These are phyloP conservation scores for Panopea generosa DNA, from an alignment of 2,888 invertebrate species.

Conservation along the genomic window DNA sequence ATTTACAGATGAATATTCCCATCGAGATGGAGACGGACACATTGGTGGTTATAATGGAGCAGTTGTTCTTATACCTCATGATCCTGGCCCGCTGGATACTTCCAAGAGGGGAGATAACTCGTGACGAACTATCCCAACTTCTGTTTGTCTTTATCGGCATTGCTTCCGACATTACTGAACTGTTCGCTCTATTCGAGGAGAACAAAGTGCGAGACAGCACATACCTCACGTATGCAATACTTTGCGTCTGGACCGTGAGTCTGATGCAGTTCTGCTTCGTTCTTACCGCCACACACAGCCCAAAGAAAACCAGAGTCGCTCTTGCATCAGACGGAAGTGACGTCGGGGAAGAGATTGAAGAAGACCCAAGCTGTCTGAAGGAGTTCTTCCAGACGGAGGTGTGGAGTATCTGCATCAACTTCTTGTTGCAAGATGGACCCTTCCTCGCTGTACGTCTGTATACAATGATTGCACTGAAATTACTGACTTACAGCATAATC, in stretches of 20 bases:
- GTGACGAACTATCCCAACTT: constrained; percentile 76
- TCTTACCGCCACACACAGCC: constrained; percentile 69
- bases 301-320: constrained; percentile 59
- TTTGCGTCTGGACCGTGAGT: constrained; percentile 81
- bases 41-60: constrained; percentile 71
- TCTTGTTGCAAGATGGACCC: constrained; percentile 72
- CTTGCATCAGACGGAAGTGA: constrained; percentile 9
- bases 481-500: constrained; percentile 78
- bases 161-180: constrained; percentile 79
- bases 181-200: constrained; percentile 75
- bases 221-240: constrained; percentile 86
- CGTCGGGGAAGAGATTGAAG: constrained; percentile 24
- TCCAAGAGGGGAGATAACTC: constrained; percentile 71
- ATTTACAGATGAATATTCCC: constrained; percentile 58
- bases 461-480: constrained; percentile 92
- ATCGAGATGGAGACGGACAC: constrained; percentile 67
- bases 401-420: constrained; percentile 85
- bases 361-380: constrained; percentile 28
- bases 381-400: constrained; percentile 80
- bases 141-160: constrained; percentile 84
- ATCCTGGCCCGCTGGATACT: constrained; percentile 73
- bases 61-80: constrained; percentile 69
- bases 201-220: constrained; percentile 83
- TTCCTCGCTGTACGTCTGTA: constrained; percentile 87
- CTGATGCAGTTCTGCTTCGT: constrained; percentile 86